Conservation (phyloP, 2,113 vertebrate genomes). For the Callipepla squamata region DNA sequence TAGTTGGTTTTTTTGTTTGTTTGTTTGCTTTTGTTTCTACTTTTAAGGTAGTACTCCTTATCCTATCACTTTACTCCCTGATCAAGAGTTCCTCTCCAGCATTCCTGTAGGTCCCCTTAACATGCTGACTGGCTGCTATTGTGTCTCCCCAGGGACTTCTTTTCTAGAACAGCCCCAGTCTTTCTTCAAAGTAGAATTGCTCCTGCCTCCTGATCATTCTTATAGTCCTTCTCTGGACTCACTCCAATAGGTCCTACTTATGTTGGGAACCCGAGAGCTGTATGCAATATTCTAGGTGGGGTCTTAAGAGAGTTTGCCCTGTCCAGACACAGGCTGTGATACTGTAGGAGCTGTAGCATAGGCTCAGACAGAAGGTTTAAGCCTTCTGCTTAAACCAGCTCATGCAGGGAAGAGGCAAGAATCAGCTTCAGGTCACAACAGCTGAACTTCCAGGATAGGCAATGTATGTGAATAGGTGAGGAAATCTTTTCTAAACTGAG, state of each 20-base stretch:
- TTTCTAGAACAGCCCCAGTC: not conserved
- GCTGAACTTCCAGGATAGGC: not conserved
- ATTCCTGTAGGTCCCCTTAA: no score
- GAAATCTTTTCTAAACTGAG: not conserved
- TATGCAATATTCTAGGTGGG: not conserved
- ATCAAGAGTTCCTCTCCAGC: not conserved
- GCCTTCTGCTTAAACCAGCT: not conserved
- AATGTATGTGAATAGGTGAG: not conserved
- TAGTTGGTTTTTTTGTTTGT: no score
- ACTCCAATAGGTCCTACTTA: not conserved
- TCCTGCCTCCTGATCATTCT: not conserved
- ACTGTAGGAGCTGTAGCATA: not conserved
- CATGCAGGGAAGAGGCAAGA: not conserved
- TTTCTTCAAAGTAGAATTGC: not conserved
- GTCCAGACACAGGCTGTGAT: not conserved
- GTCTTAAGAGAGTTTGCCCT: not conserved
- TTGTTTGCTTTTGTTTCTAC: not conserved
- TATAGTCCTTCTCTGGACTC: not conserved
- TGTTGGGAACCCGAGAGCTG: not conserved
- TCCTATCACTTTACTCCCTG: not conserved
- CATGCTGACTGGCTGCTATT: no score
- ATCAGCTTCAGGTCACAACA: not conserved
- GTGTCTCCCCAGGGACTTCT: not conserved
- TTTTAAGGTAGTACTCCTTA: not conserved
- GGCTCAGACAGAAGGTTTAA: no score